Conservation (phyloP, 2,113 vertebrate genomes). For the Salvelinus fontinalis region DNA sequence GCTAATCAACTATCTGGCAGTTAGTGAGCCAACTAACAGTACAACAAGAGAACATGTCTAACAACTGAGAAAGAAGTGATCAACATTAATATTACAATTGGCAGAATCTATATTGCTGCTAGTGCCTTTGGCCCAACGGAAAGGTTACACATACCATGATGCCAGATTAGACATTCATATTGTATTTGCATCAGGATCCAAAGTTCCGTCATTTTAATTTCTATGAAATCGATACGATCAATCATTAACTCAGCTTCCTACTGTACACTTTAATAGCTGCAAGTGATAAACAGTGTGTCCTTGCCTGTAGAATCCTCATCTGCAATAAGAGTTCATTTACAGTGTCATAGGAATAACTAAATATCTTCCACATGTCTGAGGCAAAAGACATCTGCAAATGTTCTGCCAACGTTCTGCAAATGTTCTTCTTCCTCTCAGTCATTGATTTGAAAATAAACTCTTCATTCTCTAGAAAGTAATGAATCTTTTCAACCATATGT, state of each 20-base stretch:
- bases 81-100: background rate
- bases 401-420: no score
- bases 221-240: conserved; percentile 35
- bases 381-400: background rate
- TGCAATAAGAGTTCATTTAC: background rate
- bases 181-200: conserved; percentile 29
- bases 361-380: background rate
- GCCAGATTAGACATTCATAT: background rate
- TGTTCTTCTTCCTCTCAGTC: no score
- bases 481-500: background rate
- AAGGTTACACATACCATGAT: background rate
- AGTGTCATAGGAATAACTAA: background rate
- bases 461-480: no score
- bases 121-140: background rate
- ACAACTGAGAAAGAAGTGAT: background rate
- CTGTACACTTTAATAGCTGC: background rate
- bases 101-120: background rate
- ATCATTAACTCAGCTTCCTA: conserved; percentile 47
- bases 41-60: background rate
- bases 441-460: no score
- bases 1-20: background rate
- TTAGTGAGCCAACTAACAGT: background rate
- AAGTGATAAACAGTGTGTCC: background rate
- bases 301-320: background rate
- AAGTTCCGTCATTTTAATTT: conserved; percentile 37